These are phyloP conservation scores for Caenorhabditis elegans DNA, from an alignment of 1,140 invertebrate species.

Conservation along the genomic window WBcel235 BX284606.5:13506001-13506500, in stretches of 20 bases:
- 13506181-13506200: slow-evolving; percentile 26
- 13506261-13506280: not conserved
- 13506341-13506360: slow-evolving; percentile 13
- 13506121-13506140: slow-evolving; percentile 29
- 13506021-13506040: too few species aligned
- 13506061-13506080: not conserved
- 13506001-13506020: too few species aligned
- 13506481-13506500: too few species aligned
- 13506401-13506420: too few species aligned
- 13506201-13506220: not conserved
- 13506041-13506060: too few species aligned
- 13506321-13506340: not conserved
- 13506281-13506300: not conserved
- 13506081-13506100: not conserved
- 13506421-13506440: too few species aligned
- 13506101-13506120: not conserved
- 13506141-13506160: slow-evolving; percentile 33
- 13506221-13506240: not conserved
- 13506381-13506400: not conserved
- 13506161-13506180: slow-evolving; percentile 10
- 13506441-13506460: too few species aligned
- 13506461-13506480: too few species aligned
- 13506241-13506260: slow-evolving; percentile 9
- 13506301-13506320: slow-evolving; percentile 1
- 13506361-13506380: not conserved